Evolutionary conservation across 2,797 vertebrate species (phyloP).

Genomic region (Alfaro cultratus): DNA sequence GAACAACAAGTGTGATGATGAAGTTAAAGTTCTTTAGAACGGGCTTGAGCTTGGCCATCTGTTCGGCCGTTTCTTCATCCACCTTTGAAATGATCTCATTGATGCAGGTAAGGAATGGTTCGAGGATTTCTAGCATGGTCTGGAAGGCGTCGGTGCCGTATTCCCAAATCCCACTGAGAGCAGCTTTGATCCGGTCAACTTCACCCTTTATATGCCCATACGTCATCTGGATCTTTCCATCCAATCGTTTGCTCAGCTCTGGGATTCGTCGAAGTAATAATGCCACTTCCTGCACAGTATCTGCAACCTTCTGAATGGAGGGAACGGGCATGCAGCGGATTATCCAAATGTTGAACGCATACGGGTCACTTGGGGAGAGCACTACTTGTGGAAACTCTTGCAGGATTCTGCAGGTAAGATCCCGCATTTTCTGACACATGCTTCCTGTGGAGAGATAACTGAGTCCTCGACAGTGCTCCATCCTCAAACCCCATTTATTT

Average conservation of each 20-base stretch:
- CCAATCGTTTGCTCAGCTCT: constrained; percentile 85
- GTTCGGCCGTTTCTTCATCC: constrained; percentile 81
- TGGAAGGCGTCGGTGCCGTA: constrained; percentile 91
- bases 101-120: constrained; percentile 91
- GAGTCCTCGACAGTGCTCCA: constrained; percentile 96
- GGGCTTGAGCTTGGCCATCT: constrained; percentile 87
- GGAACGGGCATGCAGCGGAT: constrained; percentile 91
- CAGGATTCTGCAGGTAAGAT: constrained; percentile 89
- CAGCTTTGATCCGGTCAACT: constrained; percentile 86
- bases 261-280: constrained; percentile 86
- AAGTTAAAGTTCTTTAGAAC: constrained; percentile 94
- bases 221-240: constrained; percentile 85
- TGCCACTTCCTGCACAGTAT: constrained; percentile 90
- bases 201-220: constrained; percentile 89
- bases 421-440: constrained; percentile 92
- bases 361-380: constrained; percentile 91
- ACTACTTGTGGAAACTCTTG: constrained; percentile 94
- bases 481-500: constrained; percentile 93
- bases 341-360: constrained; percentile 95
- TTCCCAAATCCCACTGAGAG: constrained; percentile 89
- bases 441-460: constrained; percentile 90
- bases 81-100: constrained; percentile 87
- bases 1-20: constrained; percentile 90
- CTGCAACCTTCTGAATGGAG: constrained; percentile 87
- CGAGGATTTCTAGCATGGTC: constrained; percentile 91